Evolutionary conservation across 2,888 invertebrate genomes (phyloP), one percentile per base, ranked within the genome.

Genomic region (Camptogramma bilineatum): DNA sequence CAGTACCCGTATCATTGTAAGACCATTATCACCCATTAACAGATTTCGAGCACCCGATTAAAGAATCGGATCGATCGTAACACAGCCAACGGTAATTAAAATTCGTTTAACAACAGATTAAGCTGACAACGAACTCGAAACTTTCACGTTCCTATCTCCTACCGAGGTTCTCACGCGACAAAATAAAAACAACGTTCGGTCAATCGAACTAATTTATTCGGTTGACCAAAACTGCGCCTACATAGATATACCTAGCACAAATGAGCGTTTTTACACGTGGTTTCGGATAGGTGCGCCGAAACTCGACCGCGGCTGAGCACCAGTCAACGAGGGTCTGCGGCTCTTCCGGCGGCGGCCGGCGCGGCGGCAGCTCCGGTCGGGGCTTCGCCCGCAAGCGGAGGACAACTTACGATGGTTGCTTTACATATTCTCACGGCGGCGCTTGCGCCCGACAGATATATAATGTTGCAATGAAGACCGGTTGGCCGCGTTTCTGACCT

Each of bases 371-470:
- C 59, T 44, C 60, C 64, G 66, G 61, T 64, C 69, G 70, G 68
- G 57, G 63, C 60, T 69, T 68, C 52, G 64, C 72, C 65, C 46
- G 64, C 68, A 62, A 67, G 64, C 73, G 55, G 75, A 68, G 77
- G 68, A 80, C 83, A 82, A 73, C 72, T 75, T 79, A 78, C 70
- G 77, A 72, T 81, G 83, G 78, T 80, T 69, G 73, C 73, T 73
- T 71, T 73, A 73, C 75, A 72, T 79, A 85, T 91, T 92, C 92
- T 87, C 91, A 92, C 91, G 92, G 81, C 82, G 91, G 91, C 90
- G 91, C 90, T 88, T 85, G 81, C 75, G 79, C 78, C 77, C 80
- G 73, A 81, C 83, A 83, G 80, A 85, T 82, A 84, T 85, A 82
- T 81, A 82, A 82, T 88, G 86, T 86, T 87, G 84, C 85, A 87